Percentiles rank a stretch among this genome's conserved stretches.
phyloP scores from a whole-genome alignment of 1,140 invertebrate species.

The Saccostrea echinata region DNA sequence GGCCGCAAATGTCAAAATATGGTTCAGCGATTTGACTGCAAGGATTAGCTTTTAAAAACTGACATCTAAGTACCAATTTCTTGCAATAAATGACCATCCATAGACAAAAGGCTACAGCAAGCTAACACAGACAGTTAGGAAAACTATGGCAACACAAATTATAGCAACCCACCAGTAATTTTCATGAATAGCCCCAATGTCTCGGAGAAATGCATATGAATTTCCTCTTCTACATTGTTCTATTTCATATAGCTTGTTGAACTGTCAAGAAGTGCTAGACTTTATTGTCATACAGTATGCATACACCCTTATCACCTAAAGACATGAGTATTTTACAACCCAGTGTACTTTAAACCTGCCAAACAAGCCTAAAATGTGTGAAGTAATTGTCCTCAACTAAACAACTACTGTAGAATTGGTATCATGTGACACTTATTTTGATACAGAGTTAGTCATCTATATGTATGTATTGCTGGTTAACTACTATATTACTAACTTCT shows the following conservation, averaged over 20 bases:
- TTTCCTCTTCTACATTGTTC: not conserved
- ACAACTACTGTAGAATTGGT: not conserved
- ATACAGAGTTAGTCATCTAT: not conserved
- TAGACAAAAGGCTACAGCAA: not conserved
- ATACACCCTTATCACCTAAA: not conserved
- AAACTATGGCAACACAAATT: not conserved
- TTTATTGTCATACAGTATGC: not conserved
- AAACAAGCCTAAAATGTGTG: not conserved
- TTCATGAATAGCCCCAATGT: no score
- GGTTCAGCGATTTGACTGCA: not conserved
- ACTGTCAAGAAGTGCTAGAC: not conserved
- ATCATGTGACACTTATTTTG: not conserved
- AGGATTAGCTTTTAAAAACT: not conserved
- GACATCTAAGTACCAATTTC: not conserved
- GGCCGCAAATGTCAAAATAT: not conserved
- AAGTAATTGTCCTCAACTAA: conserved; percentile 15
- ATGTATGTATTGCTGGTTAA: not conserved
- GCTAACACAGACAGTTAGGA: not conserved
- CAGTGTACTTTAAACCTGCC: not conserved
- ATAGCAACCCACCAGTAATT: not conserved
- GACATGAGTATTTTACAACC: conserved; percentile 9
- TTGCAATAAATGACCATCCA: no score
- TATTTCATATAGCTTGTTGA: not conserved
- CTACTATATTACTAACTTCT: not conserved
- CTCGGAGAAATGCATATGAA: no score